Evolutionary conservation across 2,888 invertebrate genomes (phyloP).

Genomic region (Metallyticus violacea): DNA sequence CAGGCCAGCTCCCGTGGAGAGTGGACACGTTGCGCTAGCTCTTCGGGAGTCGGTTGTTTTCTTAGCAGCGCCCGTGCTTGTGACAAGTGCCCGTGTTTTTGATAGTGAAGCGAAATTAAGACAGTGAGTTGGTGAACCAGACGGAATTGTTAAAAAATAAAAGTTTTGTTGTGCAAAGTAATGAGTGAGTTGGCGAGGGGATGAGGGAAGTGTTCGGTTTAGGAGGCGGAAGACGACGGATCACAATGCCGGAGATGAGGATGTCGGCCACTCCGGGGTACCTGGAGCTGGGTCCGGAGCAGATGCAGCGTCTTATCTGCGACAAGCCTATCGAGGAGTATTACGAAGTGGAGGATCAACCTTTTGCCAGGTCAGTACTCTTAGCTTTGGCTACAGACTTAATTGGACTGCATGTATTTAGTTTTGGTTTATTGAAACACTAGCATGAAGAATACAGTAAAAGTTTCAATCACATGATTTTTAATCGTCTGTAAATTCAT

Average conservation of each 20-base stretch:
- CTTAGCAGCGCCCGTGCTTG: neutral
- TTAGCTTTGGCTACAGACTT: neutral
- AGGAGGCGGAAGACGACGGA: slow-evolving; percentile 18
- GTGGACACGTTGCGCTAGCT: slow-evolving; percentile 20
- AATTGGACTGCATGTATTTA: too few relatives aligned
- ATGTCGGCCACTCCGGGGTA: slow-evolving; percentile 37
- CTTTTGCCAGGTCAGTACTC: slow-evolving; percentile 42
- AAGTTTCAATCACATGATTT: too few relatives aligned
- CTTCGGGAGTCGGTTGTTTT: neutral
- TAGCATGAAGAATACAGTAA: too few relatives aligned
- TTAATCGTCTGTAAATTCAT: too few relatives aligned
- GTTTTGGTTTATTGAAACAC: too few relatives aligned
- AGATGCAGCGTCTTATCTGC: slow-evolving; percentile 38
- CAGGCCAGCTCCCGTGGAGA: slow-evolving; percentile 20
- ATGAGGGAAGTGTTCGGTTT: slow-evolving; percentile 33
- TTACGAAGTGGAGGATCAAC: slow-evolving; percentile 43
- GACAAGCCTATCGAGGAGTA: slow-evolving; percentile 42
- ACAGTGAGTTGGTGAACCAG: neutral
- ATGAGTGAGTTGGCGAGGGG: neutral
- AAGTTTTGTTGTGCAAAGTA: neutral
- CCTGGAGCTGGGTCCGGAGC: slow-evolving; percentile 38
- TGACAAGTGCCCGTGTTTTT: neutral
- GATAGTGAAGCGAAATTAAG: neutral
- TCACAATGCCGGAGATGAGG: neutral
- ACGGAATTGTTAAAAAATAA: neutral